These are phyloP conservation scores for Alloscopus bannaensis DNA, from an alignment of 2,888 invertebrate species.

Conservation along the genomic window DNA sequence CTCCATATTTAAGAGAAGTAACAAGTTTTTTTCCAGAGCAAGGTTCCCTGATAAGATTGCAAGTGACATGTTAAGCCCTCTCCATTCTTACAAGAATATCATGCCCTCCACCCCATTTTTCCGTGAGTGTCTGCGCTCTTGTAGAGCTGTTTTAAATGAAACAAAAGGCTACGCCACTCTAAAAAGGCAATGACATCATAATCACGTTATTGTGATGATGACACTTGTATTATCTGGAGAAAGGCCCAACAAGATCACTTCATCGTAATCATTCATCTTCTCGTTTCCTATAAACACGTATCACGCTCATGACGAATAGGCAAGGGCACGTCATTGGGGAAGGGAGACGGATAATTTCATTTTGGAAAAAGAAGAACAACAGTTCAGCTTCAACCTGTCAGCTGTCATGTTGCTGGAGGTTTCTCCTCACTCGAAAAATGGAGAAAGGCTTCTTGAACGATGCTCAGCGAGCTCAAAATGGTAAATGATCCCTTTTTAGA, in stretches of 20 bases:
- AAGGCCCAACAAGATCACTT: background rate
- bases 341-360: constrained; percentile 32
- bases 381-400: constrained; percentile 28
- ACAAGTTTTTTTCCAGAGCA: no score
- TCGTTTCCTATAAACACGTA: background rate
- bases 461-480: no score
- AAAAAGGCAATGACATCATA: background rate
- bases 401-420: constrained; percentile 10
- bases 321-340: constrained; percentile 24
- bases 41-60: no score
- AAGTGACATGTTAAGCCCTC: no score
- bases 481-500: no score
- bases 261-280: no score
- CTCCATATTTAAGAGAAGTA: no score
- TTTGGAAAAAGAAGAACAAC: constrained; percentile 14
- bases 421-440: background rate
- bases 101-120: no score
- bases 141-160: no score
- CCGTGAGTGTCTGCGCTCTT: no score
- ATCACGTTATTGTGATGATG: background rate
- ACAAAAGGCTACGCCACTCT: background rate
- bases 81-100: no score
- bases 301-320: background rate
- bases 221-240: background rate
- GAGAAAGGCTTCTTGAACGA: no score